Percentiles rank a stretch among this genome's conserved stretches.
Evolutionary conservation across 2,888 invertebrate genomes (phyloP).

Genomic region (Calameuta idolon): DNA sequence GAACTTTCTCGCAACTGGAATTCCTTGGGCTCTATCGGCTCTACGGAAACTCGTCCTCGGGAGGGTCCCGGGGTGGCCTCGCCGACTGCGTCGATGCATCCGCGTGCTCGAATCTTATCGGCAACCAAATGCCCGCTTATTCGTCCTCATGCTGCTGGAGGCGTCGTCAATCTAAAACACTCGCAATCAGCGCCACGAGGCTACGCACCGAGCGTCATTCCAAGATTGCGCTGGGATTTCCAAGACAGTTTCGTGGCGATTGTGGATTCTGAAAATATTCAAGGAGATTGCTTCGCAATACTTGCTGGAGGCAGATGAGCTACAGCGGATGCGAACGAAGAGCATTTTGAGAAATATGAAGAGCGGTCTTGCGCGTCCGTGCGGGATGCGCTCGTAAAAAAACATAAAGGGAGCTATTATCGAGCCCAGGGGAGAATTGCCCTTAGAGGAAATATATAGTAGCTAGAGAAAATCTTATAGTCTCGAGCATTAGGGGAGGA

Average conservation of each 20-base stretch:
- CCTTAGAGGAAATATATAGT: constrained; percentile 10
- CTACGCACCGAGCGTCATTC: too few relatives aligned
- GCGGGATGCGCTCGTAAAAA: constrained; percentile 30
- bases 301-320: too few relatives aligned
- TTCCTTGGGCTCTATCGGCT: constrained; percentile 26
- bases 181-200: too few relatives aligned
- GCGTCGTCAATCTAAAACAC: too few relatives aligned
- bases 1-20: constrained; percentile 33
- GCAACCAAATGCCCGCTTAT: constrained; percentile 36
- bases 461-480: not conserved
- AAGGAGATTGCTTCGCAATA: too few relatives aligned
- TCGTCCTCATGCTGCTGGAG: too few relatives aligned
- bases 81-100: constrained; percentile 31
- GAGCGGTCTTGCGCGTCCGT: constrained; percentile 7
- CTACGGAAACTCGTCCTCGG: constrained; percentile 16
- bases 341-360: constrained; percentile 29
- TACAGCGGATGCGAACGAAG: not conserved
- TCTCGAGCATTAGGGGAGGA: not conserved
- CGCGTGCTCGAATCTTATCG: constrained; percentile 40
- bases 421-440: constrained; percentile 18
- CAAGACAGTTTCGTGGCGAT: too few relatives aligned
- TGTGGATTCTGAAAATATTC: too few relatives aligned
- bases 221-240: too few relatives aligned
- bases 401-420: constrained; percentile 42
- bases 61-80: constrained; percentile 21